phyloP scores from a whole-genome alignment of 1,140 invertebrate species.

The Tetraneura akinire region DNA sequence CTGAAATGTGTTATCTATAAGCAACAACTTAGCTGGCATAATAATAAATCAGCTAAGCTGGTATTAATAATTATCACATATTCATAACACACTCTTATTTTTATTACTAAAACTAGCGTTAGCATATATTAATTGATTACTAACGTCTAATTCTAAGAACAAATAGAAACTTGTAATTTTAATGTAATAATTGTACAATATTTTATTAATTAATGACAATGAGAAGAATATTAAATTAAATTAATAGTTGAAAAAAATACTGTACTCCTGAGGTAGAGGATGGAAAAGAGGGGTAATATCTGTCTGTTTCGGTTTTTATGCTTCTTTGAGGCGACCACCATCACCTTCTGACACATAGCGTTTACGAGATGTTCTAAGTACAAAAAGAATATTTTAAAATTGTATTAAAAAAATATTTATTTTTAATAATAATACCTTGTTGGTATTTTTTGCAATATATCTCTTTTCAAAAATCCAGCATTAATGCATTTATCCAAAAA shows the following conservation, averaged over 20 bases:
- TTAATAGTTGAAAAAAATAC: slow-evolving; percentile 20
- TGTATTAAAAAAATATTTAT: neutral
- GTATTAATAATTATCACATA: slow-evolving; percentile 3
- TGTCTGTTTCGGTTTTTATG: slow-evolving; percentile 10
- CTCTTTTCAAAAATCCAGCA: slow-evolving; percentile 69
- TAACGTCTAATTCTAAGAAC: neutral
- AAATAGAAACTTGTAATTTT: neutral
- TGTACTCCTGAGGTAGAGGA: slow-evolving; percentile 38
- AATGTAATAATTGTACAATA: neutral
- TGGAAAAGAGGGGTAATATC: slow-evolving; percentile 26
- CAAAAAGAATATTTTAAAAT: slow-evolving; percentile 47
- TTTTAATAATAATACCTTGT: slow-evolving; percentile 65
- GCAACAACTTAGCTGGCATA: neutral
- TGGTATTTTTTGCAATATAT: slow-evolving; percentile 74
- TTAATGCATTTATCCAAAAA: slow-evolving; percentile 76
- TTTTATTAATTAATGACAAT: slow-evolving; percentile 18
- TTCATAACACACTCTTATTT: neutral
- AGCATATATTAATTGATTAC: neutral
- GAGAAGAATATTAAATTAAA: slow-evolving; percentile 9
- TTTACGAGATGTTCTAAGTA: slow-evolving; percentile 77
- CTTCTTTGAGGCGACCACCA: slow-evolving; percentile 77
- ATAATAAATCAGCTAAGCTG: neutral
- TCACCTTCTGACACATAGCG: slow-evolving; percentile 93
- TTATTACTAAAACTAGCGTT: neutral
- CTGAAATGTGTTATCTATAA: neutral